Conservation (phyloP, 2,113 vertebrate genomes). For the Corythornis cristatus region DNA sequence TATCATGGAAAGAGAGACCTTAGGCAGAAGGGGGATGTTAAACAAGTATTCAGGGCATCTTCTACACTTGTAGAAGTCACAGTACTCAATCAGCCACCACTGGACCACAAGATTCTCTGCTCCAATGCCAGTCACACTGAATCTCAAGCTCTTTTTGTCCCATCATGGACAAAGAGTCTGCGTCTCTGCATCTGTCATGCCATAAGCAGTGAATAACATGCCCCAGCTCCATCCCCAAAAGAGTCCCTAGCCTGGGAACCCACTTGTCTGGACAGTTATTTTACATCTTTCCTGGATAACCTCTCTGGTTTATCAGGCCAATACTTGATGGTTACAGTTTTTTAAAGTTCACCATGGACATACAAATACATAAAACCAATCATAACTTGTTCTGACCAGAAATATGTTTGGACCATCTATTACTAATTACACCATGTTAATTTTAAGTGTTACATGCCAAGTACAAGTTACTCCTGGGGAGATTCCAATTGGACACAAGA, state of each 20-base stretch:
- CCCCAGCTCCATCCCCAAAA: background rate
- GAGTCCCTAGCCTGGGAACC: background rate
- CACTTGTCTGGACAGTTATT: background rate
- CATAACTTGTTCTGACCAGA: background rate
- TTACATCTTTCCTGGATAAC: background rate
- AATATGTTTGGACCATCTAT: background rate
- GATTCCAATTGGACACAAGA: too few relatives aligned
- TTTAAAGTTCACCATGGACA: background rate
- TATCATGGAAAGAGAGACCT: background rate
- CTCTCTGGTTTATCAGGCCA: background rate
- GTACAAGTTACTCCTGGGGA: too few relatives aligned
- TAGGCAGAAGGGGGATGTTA: background rate
- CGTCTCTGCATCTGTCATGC: background rate
- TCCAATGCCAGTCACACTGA: too few relatives aligned
- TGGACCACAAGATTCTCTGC: background rate
- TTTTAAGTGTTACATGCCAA: too few relatives aligned
- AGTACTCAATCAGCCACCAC: background rate
- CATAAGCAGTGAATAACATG: background rate
- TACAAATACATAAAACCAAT: background rate
- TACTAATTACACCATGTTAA: background rate
- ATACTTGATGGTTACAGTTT: background rate
- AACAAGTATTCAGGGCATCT: background rate
- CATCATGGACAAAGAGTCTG: background rate
- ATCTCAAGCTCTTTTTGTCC: too few relatives aligned
- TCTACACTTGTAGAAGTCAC: background rate